Percentiles rank a stretch among this genome's conserved stretches.
Evolutionary conservation across 2,888 invertebrate genomes (phyloP).

Genomic region (Eugnorisma glareosa): DNA sequence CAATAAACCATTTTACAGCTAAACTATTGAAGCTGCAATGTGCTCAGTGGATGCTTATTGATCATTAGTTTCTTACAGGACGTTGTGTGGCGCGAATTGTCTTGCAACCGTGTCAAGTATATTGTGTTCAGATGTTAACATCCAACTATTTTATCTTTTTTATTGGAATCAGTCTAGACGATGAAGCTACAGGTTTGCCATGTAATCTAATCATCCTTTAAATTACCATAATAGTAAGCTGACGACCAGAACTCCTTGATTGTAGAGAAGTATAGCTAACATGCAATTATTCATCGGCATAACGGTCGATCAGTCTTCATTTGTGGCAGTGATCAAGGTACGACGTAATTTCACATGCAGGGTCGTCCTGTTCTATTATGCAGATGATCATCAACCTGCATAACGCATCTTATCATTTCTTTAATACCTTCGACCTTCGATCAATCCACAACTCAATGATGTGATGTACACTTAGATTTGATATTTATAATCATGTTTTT

Average conservation of each 20-base stretch:
- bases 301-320: slow-evolving; percentile 44
- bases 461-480: not conserved
- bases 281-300: slow-evolving; percentile 51
- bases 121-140: slow-evolving; percentile 30
- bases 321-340: slow-evolving; percentile 53
- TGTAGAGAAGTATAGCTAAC: slow-evolving; percentile 44
- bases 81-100: slow-evolving; percentile 38
- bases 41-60: slow-evolving; percentile 68
- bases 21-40: slow-evolving; percentile 71
- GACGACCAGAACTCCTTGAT: slow-evolving; percentile 56
- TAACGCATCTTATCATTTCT: slow-evolving; percentile 27
- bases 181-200: slow-evolving; percentile 26
- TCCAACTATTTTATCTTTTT: slow-evolving; percentile 25
- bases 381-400: slow-evolving; percentile 53
- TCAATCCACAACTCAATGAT: slow-evolving; percentile 2
- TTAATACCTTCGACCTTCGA: slow-evolving; percentile 22
- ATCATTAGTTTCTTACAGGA: slow-evolving; percentile 63
- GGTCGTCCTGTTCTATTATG: slow-evolving; percentile 59
- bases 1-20: slow-evolving; percentile 79
- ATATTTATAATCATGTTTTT: slow-evolving; percentile 10
- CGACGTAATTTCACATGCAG: slow-evolving; percentile 49
- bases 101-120: slow-evolving; percentile 64
- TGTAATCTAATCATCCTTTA: slow-evolving; percentile 36
- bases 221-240: slow-evolving; percentile 46
- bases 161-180: slow-evolving; percentile 7